A percentile compares a stretch with the other conserved stretches of the same genome.
Conservation (phyloP, 2,888 invertebrate species). For the Leptopilina myrica region DNA sequence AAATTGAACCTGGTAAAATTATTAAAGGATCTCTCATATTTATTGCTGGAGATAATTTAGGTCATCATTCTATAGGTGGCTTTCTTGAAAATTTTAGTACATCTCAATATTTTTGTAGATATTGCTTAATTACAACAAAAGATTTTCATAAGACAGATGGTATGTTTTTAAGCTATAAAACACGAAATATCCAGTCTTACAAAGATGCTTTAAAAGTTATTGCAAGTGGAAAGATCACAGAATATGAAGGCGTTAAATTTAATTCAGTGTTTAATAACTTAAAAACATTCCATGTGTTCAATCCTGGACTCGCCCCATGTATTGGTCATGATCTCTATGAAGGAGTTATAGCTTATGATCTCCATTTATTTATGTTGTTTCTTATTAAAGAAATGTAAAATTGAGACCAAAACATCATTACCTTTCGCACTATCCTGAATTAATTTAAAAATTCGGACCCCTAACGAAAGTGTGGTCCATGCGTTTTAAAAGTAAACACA, state of each 20-base stretch:
- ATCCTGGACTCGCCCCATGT: constrained; percentile 46
- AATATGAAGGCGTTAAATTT: constrained; percentile 45
- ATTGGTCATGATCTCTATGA: constrained; percentile 47
- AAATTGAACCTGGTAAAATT: constrained; percentile 45
- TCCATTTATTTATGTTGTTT: constrained; percentile 37
- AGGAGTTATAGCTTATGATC: constrained; percentile 45
- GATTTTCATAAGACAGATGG: constrained; percentile 10
- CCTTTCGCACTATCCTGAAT: constrained; percentile 51
- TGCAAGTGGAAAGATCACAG: neutral
- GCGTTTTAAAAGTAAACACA: no score
- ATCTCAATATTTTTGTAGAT: constrained; percentile 47
- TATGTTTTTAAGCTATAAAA: constrained; percentile 1
- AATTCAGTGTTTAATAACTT: constrained; percentile 47
- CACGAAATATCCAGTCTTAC: constrained; percentile 12
- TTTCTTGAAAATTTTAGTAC: constrained; percentile 62
- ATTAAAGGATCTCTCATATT: constrained; percentile 58
- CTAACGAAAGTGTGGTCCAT: no score
- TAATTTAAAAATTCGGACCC: no score
- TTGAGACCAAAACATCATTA: constrained; percentile 57
- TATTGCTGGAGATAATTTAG: constrained; percentile 54
- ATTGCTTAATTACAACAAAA: constrained; percentile 35
- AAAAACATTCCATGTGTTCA: constrained; percentile 40
- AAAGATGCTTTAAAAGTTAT: neutral
- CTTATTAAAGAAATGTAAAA: constrained; percentile 37
- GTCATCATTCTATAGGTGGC: constrained; percentile 63